Evolutionary conservation across 2,888 invertebrate genomes (phyloP), one percentile per base, ranked within the genome.

Genomic region (Tenthredo livida): DNA sequence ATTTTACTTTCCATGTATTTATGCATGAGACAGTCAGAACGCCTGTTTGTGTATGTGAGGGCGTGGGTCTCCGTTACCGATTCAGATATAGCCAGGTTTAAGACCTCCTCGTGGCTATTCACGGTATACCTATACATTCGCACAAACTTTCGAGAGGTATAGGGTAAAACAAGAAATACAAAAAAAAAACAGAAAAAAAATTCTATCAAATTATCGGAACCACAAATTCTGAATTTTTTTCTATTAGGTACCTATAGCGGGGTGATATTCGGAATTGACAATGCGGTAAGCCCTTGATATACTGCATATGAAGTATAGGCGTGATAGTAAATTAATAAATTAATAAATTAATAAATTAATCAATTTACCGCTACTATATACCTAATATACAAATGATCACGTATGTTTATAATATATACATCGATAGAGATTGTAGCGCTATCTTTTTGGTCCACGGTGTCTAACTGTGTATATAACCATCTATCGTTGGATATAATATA

Each of bases 51-150:
- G 54, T 85, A 12, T 73, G 84, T 86, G 87, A 88, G 88, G 90
- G 87, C 89, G 89, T 89, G 89, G 88, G 90, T 89, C 89, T 80
- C 89, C 89, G 90, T 91, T 90, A 89, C 90, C 88, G 87, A 89
- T 89, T 89, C 87, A 85, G 87, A 89, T 89, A 88, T 88, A 80
- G 15, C 61, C 77, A 17, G n/a, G n/a, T 12, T 40, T n/a, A 72
- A 33, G 21, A 33, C 7, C n/a, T 43, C 21, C 33, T 72, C 72
- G 72, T 72, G 9, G 21, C n/a, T 72, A 43, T 17, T 3, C n/a
- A 72, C 9, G 21, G 2, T 67, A 67, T 72, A 72, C 12, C 40
- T 21, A 54, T 54, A 54, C 54, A 37, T 37, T 10, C n/a, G 54
- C 54, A n/a, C n/a, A n/a, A 54, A 54, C 54, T 54, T 54, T 54